Conservation (phyloP, 2,113 vertebrate species). For the Actinemys pallida region DNA sequence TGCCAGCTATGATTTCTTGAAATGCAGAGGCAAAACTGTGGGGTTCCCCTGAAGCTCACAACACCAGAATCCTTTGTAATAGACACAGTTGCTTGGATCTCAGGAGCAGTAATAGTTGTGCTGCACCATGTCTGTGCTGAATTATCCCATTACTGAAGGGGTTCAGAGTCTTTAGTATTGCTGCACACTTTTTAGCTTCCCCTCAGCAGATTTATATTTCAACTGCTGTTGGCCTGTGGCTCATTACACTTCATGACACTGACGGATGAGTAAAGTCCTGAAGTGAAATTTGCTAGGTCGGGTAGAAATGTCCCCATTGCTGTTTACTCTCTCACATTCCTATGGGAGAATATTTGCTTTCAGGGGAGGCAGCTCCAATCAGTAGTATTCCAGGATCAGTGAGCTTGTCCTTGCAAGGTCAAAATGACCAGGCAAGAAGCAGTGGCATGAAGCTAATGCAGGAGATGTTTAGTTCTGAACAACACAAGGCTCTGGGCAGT, state of each 20-base stretch:
- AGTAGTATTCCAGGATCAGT: background rate
- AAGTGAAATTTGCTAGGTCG: fast-evolving
- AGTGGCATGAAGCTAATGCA: background rate
- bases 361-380: background rate
- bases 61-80: background rate
- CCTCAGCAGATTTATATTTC: background rate
- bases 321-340: background rate
- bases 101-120: background rate
- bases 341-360: background rate
- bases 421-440: background rate
- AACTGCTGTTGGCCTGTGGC: background rate
- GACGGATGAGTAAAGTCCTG: fast-evolving
- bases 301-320: background rate
- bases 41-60: background rate
- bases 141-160: background rate
- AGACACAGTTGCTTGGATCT: background rate
- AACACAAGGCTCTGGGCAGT: background rate
- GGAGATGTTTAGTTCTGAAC: background rate
- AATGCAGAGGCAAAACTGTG: background rate
- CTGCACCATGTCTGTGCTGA: background rate
- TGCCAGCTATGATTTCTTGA: background rate
- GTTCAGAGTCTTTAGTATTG: background rate
- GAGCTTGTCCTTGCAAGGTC: background rate
- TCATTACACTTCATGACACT: background rate
- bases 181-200: background rate